Evolutionary conservation across 2,113 vertebrate species (phyloP), one percentile per base, ranked within the genome.

Genomic region (Etheostoma spectabile): DNA sequence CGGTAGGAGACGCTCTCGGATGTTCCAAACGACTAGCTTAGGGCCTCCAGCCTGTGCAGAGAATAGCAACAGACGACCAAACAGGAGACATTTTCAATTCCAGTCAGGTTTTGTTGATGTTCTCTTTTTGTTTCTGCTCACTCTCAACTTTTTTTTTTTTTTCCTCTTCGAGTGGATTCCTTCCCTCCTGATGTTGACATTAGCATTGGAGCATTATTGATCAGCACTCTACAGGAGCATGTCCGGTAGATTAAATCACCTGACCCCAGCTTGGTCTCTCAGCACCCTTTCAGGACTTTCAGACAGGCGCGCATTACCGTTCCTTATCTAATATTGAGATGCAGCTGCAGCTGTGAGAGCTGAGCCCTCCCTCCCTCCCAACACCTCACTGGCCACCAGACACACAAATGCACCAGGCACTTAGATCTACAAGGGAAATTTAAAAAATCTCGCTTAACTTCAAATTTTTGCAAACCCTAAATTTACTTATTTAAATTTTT

Each of bases 241-340:
- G 90, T 85, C 91, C 86, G 85, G 80, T 90, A 92, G 86, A 95
- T 93, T 92, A 90, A 90, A 94, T 93, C 88, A 89, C 73, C 90
- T 92, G 91, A 92, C 90, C 89, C 85, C 62, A 35, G 33, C 53
- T 77, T 68, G 74, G 70, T 80, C 83, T 74, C 72, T 62, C 52
- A 56, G 73, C 85, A 74, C 88, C 68, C 67, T 27, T 52, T 59
- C 62, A 56, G 65, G 75, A 66, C 51, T 62, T 69, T 62, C n/a
- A 30, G 70, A 79, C 57, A 74, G 68, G 46, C 51, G 10, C 46
- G 71, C 69, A 35, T 91, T 71, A 59, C 65, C 0, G 14, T 61
- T 79, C 27, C 75, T 82, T 87, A 86, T 83, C 85, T 77, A 56
- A 81, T 52, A 64, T 19, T 52, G 70, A 57, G 66, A 85, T 75